Evolutionary conservation across 2,888 invertebrate genomes (phyloP).

Genomic region (Myopa tessellatipennis): DNA sequence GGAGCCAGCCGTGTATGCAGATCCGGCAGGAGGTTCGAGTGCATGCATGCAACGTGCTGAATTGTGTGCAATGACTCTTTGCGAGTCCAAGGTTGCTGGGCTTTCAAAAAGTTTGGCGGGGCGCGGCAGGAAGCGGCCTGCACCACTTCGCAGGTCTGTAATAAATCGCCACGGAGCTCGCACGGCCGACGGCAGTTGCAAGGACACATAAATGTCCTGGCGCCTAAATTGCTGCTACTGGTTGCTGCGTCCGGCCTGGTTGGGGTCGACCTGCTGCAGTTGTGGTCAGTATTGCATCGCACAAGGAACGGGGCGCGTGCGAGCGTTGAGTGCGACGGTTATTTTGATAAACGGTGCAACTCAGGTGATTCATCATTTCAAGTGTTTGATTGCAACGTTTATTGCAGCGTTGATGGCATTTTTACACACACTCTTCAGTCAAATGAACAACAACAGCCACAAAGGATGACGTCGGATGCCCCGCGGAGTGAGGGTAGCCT

Average conservation of each 20-base stretch:
- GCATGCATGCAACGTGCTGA: slow-evolving; percentile 54
- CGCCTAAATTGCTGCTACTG: slow-evolving; percentile 12
- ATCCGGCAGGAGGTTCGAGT: slow-evolving; percentile 32
- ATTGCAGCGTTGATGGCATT: slow-evolving; percentile 60
- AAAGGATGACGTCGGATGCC: background rate
- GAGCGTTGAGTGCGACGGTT: slow-evolving; percentile 36
- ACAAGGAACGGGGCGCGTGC: slow-evolving; percentile 35
- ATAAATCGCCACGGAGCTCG: slow-evolving; percentile 29
- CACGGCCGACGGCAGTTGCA: slow-evolving; percentile 21
- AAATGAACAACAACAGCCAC: slow-evolving; percentile 42
- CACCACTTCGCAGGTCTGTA: slow-evolving; percentile 6
- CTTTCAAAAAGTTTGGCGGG: background rate
- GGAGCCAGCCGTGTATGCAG: background rate
- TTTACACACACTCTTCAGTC: slow-evolving; percentile 61
- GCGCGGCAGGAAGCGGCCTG: slow-evolving; percentile 22
- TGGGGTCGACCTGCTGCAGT: slow-evolving; percentile 44
- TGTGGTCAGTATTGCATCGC: slow-evolving; percentile 50
- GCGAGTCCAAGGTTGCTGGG: too few species aligned
- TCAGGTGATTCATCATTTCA: slow-evolving; percentile 66
- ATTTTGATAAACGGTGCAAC: slow-evolving; percentile 59
- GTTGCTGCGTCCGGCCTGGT: background rate
- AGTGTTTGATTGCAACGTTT: slow-evolving; percentile 66
- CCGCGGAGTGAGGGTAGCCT: background rate
- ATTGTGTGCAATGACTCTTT: too few species aligned
- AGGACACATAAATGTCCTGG: slow-evolving; percentile 21